Conservation (phyloP, 2,113 vertebrate species). For the Lophotis ruficrista region DNA sequence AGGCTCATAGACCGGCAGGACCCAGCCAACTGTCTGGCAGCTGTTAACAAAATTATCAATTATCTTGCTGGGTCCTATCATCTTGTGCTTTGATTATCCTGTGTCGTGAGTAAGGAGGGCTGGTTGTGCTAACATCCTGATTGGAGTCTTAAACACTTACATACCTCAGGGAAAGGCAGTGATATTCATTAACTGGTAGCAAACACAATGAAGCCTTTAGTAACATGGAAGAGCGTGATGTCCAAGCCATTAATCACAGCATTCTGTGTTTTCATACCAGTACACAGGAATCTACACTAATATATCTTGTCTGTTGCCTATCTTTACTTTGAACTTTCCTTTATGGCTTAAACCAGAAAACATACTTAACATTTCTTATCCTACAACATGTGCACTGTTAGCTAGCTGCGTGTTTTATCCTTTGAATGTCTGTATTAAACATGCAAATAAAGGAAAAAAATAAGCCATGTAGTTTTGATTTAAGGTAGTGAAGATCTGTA, state of each 20-base stretch:
- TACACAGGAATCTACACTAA: neutral
- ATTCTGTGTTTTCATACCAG: neutral
- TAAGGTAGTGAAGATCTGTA: neutral
- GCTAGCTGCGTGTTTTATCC: neutral
- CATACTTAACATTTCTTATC: neutral
- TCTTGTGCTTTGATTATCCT: neutral
- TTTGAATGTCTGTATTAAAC: neutral
- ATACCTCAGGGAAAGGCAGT: neutral
- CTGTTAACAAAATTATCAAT: constrained; percentile 2
- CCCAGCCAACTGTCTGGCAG: constrained; percentile 27
- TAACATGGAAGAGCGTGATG: accelerated
- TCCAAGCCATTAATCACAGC: neutral
- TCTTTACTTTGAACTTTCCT: neutral
- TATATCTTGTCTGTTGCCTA: neutral
- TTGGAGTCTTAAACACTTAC: neutral
- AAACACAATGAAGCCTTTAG: neutral
- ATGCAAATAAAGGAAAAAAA: neutral
- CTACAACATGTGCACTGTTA: neutral
- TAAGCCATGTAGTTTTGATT: neutral
- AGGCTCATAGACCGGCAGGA: neutral
- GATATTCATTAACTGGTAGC: neutral
- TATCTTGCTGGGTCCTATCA: neutral
- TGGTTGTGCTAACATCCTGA: neutral
- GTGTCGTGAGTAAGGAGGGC: neutral
- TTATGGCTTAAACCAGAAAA: neutral